Evolutionary conservation across 37 sponge, comb jelly and placozoan genomes (phyloP).

Genomic region (Beroe forskalii): DNA sequence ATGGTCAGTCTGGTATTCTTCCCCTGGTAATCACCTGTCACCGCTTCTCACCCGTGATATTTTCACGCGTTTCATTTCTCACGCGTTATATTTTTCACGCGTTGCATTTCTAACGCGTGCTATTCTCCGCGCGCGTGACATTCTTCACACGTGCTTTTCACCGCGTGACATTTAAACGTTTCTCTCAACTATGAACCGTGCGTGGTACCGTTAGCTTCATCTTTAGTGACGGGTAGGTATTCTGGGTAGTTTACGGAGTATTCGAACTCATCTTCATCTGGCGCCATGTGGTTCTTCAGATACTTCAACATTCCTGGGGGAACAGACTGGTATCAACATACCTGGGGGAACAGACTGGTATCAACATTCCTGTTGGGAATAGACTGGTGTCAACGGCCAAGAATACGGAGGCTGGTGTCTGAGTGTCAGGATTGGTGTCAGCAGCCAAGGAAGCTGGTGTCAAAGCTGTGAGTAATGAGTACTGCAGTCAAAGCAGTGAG

Average conservation of each 20-base stretch:
- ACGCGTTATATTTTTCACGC: background rate
- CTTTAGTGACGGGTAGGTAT: background rate
- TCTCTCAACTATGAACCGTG: conserved; percentile 14
- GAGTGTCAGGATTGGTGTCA: too few species aligned
- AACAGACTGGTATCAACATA: too few species aligned
- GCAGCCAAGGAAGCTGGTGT: too few species aligned
- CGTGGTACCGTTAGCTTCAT: background rate
- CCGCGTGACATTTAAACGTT: background rate
- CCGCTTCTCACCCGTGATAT: too few species aligned
- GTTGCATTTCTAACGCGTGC: too few species aligned
- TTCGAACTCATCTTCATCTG: background rate
- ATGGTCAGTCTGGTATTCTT: too few species aligned
- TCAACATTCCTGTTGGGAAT: conserved; percentile 61
- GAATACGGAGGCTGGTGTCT: too few species aligned
- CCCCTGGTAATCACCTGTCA: too few species aligned
- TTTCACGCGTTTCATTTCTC: background rate
- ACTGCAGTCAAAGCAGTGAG: too few species aligned
- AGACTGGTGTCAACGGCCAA: too few species aligned
- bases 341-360: too few species aligned
- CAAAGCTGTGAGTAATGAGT: too few species aligned
- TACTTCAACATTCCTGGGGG: conserved; percentile 64
- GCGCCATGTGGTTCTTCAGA: conserved; percentile 1
- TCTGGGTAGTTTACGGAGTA: conserved; percentile 5
- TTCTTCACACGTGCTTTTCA: background rate
- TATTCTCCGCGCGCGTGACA: background rate